These are phyloP conservation scores for Mellilla xanthometata DNA, from an alignment of 2,888 invertebrate species.

Conservation along the genomic window DNA sequence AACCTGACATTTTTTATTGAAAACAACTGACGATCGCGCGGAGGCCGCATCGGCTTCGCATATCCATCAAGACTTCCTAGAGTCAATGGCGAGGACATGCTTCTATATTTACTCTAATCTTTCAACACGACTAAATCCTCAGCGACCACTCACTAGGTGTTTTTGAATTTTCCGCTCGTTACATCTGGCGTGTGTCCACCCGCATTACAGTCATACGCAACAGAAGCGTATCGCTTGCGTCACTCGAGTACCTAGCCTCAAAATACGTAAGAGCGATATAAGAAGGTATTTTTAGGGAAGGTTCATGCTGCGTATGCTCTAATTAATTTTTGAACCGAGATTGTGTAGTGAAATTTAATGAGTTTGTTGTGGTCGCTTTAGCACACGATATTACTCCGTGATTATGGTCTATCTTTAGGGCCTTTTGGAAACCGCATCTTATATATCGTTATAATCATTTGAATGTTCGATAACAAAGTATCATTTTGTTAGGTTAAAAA, in stretches of 20 bases:
- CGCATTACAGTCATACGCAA: conserved; percentile 41
- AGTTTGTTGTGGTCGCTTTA: neutral
- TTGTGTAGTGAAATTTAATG: neutral
- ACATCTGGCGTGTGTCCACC: conserved; percentile 51
- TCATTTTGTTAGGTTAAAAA: too few relatives aligned
- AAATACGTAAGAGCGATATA: conserved; percentile 18
- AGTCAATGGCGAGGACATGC: conserved; percentile 79
- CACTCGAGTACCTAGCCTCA: conserved; percentile 28
- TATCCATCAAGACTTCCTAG: conserved; percentile 70
- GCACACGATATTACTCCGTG: too few relatives aligned
- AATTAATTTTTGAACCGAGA: conserved; percentile 13
- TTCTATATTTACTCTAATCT: conserved; percentile 67
- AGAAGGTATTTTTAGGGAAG: conserved; percentile 26
- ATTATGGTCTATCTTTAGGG: too few relatives aligned
- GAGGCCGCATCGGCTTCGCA: conserved; percentile 64
- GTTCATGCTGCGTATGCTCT: conserved; percentile 25
- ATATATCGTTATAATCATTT: too few relatives aligned
- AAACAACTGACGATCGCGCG: conserved; percentile 71
- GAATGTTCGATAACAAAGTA: too few relatives aligned
- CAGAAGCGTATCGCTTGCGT: conserved; percentile 42
- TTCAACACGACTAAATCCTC: conserved; percentile 54
- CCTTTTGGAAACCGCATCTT: too few relatives aligned
- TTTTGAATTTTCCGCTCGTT: conserved; percentile 37
- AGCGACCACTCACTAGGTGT: conserved; percentile 46
- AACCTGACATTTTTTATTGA: conserved; percentile 78